These are phyloP conservation scores for Potamilus streckersoni DNA, from an alignment of 1,140 invertebrate species.

Conservation along the genomic window DNA sequence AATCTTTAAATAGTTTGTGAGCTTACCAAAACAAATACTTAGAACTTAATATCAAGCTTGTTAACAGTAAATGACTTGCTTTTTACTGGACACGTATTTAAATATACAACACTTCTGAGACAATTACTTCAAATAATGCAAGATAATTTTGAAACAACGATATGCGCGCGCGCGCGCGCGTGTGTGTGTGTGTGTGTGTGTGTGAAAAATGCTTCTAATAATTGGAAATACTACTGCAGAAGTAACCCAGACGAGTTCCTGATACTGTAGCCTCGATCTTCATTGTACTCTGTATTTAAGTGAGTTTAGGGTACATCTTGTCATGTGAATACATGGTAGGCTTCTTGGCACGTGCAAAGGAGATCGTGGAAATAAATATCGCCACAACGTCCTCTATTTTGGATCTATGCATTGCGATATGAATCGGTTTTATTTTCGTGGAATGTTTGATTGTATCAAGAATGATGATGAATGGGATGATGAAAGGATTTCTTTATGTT, in stretches of 20 bases:
- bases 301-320: conserved; percentile 16
- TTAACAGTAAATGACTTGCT: too few species aligned
- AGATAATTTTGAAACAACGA: too few species aligned
- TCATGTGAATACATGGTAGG: conserved; percentile 24
- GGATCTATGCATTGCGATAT: conserved; percentile 20
- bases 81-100: too few species aligned
- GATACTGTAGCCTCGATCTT: conserved; percentile 8
- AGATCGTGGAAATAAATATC: conserved; percentile 25
- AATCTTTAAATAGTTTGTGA: too few species aligned
- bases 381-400: conserved; percentile 5
- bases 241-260: conserved; percentile 15
- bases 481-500: not conserved
- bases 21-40: too few species aligned
- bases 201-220: not conserved
- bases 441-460: conserved; percentile 13
- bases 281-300: conserved; percentile 16
- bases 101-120: too few species aligned
- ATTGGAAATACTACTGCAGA: not conserved
- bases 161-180: too few species aligned
- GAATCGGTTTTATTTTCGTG: conserved; percentile 19
- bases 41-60: too few species aligned
- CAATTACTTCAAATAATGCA: too few species aligned
- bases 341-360: conserved; percentile 25
- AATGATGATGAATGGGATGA: conserved; percentile 3
- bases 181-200: not conserved